phyloP scores from a whole-genome alignment of 2,888 invertebrate species.

The Nowickia ferox region DNA sequence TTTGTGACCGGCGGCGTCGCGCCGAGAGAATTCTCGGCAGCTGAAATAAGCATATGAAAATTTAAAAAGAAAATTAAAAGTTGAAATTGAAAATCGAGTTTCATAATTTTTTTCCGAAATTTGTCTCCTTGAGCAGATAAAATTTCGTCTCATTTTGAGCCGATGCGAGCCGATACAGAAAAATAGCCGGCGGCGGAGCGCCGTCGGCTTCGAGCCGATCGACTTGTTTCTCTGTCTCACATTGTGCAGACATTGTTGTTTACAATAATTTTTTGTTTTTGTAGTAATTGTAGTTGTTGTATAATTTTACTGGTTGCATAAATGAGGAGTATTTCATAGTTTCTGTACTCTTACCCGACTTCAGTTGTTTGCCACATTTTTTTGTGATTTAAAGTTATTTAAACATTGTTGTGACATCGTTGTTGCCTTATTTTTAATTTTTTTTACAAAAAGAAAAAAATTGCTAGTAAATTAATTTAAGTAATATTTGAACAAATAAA shows the following conservation, averaged over 20 bases:
- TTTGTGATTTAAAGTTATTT: conserved; percentile 15
- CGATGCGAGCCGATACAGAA: no score
- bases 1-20: no score
- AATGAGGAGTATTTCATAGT: conserved; percentile 5
- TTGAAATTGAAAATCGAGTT: no score
- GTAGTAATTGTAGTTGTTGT: conserved; percentile 15
- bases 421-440: background rate
- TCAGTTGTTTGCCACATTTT: background rate
- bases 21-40: no score
- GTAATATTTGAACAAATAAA: conserved; percentile 21
- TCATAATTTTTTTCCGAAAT: no score
- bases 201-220: no score
- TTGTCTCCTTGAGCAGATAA: no score
- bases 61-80: no score
- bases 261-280: background rate
- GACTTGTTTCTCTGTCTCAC: no score
- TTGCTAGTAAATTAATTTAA: conserved; percentile 30
- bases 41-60: no score
- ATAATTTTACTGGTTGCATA: conserved; percentile 16
- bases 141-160: no score
- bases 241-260: background rate
- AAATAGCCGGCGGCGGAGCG: no score
- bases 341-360: background rate
- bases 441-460: background rate
- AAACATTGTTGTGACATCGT: conserved; percentile 12